phyloP scores from a whole-genome alignment of 2,797 vertebrate species.

The Diceros bicornis region DNA sequence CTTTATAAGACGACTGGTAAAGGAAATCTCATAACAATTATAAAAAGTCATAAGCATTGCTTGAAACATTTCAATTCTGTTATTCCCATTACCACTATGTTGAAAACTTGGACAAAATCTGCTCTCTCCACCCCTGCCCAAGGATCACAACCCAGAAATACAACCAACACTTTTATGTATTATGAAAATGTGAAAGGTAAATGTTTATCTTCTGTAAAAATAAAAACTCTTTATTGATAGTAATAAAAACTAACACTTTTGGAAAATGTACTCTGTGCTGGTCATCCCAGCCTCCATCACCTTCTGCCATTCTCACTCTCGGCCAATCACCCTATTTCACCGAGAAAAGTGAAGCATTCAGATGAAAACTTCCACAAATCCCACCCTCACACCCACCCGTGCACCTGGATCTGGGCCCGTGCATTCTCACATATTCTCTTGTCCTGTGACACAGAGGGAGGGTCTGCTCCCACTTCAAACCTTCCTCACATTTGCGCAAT shows the following conservation, averaged over 20 bases:
- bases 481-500: background rate
- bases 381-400: background rate
- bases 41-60: background rate
- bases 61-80: fast-evolving
- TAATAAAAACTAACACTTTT: background rate
- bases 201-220: background rate
- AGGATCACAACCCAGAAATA: background rate
- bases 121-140: fast-evolving
- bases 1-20: background rate
- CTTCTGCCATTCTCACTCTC: too few species aligned
- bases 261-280: fast-evolving
- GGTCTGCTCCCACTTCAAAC: too few species aligned
- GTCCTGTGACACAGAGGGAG: background rate
- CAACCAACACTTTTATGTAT: background rate
- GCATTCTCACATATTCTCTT: background rate
- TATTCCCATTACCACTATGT: fast-evolving
- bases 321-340: too few species aligned
- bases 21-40: background rate
- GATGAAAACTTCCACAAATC: fast-evolving
- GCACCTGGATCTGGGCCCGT: background rate
- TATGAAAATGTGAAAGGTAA: background rate
- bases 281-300: fast-evolving
- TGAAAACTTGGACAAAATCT: background rate
- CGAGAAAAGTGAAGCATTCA: background rate
- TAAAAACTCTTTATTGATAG: background rate